These are phyloP conservation scores for Sebastes ruberrimus DNA, from an alignment of 2,797 vertebrate species.

Conservation along the genomic window DNA sequence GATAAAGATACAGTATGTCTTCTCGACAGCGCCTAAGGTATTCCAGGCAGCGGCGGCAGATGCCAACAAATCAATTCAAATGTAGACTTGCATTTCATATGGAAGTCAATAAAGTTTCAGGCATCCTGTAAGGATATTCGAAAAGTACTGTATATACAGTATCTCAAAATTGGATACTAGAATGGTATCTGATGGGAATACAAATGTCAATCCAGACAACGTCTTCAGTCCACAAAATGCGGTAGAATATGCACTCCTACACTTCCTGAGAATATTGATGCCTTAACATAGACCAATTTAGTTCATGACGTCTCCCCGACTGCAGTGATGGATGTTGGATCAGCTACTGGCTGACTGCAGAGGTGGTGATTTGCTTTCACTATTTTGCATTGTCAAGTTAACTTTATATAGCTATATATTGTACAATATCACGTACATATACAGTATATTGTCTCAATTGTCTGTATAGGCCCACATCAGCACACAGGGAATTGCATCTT, in stretches of 20 bases:
- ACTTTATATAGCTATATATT: background rate
- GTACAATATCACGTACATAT: background rate
- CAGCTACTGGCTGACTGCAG: constrained; percentile 49
- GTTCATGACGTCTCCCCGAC: constrained; percentile 30
- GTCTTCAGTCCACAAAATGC: constrained; percentile 16
- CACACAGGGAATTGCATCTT: background rate
- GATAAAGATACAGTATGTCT: constrained; percentile 54
- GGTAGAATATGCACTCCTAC: background rate
- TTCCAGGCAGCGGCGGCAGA: constrained; percentile 55
- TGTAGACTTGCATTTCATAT: constrained; percentile 62
- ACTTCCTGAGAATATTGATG: constrained; percentile 11
- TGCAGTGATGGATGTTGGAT: constrained; percentile 34
- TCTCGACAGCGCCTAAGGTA: constrained; percentile 39
- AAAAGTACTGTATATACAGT: constrained; percentile 36
- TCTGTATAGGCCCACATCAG: too few relatives aligned
- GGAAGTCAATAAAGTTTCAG: constrained; percentile 62
- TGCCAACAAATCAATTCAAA: constrained; percentile 70
- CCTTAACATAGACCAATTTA: constrained; percentile 2
- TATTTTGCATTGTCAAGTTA: constrained; percentile 3
- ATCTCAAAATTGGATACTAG: constrained; percentile 36
- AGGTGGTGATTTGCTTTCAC: constrained; percentile 37
- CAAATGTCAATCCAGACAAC: constrained; percentile 21
- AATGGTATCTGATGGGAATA: constrained; percentile 39
- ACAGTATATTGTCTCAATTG: background rate
- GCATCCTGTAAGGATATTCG: constrained; percentile 41